These are phyloP conservation scores for Poeciliopsis gracilis DNA, from an alignment of 2,797 vertebrate species.

Conservation along the genomic window DNA sequence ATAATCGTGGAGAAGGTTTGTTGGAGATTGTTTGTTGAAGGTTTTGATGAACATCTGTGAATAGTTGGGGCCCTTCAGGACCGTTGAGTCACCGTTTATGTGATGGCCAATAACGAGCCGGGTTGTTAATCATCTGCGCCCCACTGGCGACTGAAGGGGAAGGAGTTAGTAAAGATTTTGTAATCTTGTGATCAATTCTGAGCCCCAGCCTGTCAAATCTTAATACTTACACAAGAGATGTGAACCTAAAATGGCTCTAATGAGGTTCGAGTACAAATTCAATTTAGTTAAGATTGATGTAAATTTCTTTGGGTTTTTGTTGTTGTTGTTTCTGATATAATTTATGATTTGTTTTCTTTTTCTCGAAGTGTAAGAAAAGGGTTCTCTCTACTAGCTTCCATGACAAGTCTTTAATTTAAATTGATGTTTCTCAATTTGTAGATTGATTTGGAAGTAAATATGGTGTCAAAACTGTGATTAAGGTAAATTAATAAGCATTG, in stretches of 20 bases:
- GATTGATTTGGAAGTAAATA: not conserved
- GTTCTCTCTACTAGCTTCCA: not conserved
- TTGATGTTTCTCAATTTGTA: not conserved
- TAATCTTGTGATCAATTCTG: slow-evolving; percentile 78
- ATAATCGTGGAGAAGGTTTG: slow-evolving; percentile 98
- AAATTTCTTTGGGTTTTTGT: slow-evolving; percentile 3
- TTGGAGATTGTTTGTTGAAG: slow-evolving; percentile 71
- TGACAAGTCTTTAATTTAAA: not conserved
- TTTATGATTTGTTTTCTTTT: slow-evolving; percentile 36
- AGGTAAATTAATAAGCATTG: not conserved
- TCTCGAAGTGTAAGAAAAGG: slow-evolving; percentile 68
- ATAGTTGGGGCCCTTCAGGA: slow-evolving; percentile 40
- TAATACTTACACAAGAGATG: slow-evolving; percentile 37
- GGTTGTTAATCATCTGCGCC: slow-evolving; percentile 62
- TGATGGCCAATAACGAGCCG: slow-evolving; percentile 57
- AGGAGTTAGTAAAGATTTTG: slow-evolving; percentile 79
- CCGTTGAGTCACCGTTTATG: slow-evolving; percentile 52
- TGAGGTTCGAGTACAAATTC: slow-evolving; percentile 58
- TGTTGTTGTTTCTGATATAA: not conserved
- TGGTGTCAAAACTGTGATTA: not conserved
- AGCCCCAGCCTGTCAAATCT: slow-evolving; percentile 61
- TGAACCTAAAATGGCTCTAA: slow-evolving; percentile 50
- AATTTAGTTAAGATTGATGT: slow-evolving; percentile 22
- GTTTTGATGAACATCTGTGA: slow-evolving; percentile 55
- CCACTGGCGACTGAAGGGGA: slow-evolving; percentile 61